These are phyloP conservation scores for Mizuhopecten yessoensis DNA, from an alignment of 1,140 invertebrate species.

Conservation along the genomic window DNA sequence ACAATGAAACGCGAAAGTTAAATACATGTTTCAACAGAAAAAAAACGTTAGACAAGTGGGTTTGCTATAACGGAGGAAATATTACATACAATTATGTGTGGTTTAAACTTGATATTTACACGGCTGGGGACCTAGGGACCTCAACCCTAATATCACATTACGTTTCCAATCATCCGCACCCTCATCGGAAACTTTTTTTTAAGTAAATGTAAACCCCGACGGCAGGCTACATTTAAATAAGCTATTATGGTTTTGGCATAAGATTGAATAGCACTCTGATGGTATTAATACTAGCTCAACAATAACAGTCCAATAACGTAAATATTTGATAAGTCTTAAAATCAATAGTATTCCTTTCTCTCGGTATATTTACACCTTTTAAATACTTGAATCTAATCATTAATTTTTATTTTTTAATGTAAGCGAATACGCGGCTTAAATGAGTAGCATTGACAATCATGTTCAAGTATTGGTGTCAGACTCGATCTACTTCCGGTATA, in stretches of 20 bases:
- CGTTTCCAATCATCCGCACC: neutral
- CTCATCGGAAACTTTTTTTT: conserved; percentile 32
- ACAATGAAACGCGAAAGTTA: neutral
- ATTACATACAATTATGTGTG: neutral
- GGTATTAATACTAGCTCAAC: neutral
- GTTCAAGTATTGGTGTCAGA: neutral
- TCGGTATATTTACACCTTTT: neutral
- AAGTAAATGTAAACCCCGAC: neutral
- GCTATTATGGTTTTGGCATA: conserved; percentile 3
- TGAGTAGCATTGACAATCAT: neutral
- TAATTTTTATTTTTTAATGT: neutral
- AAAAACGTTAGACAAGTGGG: neutral
- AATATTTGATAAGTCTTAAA: neutral
- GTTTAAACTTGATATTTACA: conserved; percentile 27
- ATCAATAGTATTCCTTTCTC: neutral
- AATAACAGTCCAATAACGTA: neutral
- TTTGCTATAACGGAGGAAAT: neutral
- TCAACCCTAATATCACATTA: neutral
- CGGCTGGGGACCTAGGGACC: neutral
- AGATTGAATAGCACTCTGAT: neutral
- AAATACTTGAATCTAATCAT: neutral
- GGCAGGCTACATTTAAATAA: neutral
- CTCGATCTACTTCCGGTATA: neutral
- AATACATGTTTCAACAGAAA: neutral
- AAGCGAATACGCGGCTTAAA: neutral